These are phyloP conservation scores for Oreochromis mossambicus DNA, from an alignment of 2,797 vertebrate species.

Conservation along the genomic window DNA sequence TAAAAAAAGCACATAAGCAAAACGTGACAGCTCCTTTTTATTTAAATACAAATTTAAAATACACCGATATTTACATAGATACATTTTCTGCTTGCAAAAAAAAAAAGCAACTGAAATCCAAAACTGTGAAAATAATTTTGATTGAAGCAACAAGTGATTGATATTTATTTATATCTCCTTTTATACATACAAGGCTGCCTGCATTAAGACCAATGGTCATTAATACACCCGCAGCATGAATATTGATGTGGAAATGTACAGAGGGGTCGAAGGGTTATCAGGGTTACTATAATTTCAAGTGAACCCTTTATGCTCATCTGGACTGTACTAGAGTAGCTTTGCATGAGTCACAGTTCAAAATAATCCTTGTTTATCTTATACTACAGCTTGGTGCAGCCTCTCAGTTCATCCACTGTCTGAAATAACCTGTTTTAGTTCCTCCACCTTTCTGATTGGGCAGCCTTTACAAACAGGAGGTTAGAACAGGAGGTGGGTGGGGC, in stretches of 20 bases:
- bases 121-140: not conserved
- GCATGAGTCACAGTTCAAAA: not conserved
- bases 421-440: not conserved
- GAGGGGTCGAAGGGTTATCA: not conserved
- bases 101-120: not conserved
- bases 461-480: not conserved
- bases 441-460: not conserved
- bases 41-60: constrained; percentile 49
- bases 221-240: not conserved
- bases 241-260: not conserved
- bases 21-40: constrained; percentile 15
- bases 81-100: not conserved
- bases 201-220: not conserved
- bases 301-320: not conserved
- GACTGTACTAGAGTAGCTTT: not conserved
- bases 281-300: not conserved
- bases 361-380: not conserved
- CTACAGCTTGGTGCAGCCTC: not conserved
- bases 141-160: not conserved
- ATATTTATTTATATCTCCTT: not conserved
- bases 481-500: not conserved
- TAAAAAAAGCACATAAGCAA: not conserved
- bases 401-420: not conserved
- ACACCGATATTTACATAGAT: constrained; percentile 41
- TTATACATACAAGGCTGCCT: not conserved